Evolutionary conservation across 2,888 invertebrate species (phyloP).

Genomic region (Eupithecia inturbata): DNA sequence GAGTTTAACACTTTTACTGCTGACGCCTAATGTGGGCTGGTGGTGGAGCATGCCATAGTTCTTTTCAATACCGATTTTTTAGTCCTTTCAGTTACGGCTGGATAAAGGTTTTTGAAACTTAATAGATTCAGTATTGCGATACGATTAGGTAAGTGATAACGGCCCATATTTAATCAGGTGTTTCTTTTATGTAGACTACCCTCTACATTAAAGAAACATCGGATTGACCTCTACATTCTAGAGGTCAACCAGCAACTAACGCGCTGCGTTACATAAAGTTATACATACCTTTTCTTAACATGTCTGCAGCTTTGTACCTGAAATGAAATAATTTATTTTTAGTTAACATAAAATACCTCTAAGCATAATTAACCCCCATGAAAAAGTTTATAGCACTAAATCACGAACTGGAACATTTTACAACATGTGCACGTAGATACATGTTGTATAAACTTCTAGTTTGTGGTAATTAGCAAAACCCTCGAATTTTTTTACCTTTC

Average conservation of each 20-base stretch:
- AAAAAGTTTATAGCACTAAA: not conserved
- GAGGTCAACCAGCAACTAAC: not conserved
- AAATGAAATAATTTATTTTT: slow-evolving; percentile 57
- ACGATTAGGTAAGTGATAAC: not conserved
- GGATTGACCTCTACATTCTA: not conserved
- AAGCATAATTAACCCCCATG: not conserved
- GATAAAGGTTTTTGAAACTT: not conserved
- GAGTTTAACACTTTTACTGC: not conserved
- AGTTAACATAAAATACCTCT: slow-evolving; percentile 12
- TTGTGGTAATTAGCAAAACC: not conserved
- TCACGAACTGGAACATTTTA: not conserved
- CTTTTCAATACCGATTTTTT: no score
- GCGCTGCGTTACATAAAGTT: not conserved
- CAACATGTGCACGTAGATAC: not conserved
- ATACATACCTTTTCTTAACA: slow-evolving; percentile 73
- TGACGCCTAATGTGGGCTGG: not conserved
- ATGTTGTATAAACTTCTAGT: no score
- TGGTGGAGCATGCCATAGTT: not conserved
- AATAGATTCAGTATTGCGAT: not conserved
- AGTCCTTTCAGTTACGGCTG: no score
- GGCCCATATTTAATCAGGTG: not conserved
- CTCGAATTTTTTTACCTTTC: not conserved
- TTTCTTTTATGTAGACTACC: not conserved
- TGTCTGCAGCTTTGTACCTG: slow-evolving; percentile 73
- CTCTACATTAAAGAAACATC: not conserved